Base-by-base conservation (phyloP, 2,888 invertebrate species). In the Minunthozetes semirufus region DNA sequence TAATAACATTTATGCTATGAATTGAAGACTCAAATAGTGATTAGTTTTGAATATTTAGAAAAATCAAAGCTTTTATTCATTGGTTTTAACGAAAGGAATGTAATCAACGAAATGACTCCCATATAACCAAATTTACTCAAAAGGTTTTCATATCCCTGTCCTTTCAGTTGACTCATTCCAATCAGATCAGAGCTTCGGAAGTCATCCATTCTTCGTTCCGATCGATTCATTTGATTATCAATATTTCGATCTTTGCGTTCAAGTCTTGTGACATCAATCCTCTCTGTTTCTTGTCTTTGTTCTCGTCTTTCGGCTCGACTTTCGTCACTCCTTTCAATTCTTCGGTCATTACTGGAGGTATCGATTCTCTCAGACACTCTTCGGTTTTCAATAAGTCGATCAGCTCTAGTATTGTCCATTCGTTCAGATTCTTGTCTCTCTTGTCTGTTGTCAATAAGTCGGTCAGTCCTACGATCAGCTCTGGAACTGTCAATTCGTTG, bases 11-110 rank as follows among this genome's bases (percentile, higher is more conserved):
- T 11, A 22, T 19, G 27, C 22, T 29, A 25, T 61, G 8, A 27
- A 29, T 61, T 29, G 5, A 29, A 61, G 17, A 27, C 25, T 63
- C 29, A 63, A 63, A 63, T 63, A 68, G 68, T 19, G 3, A 68
- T 68, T 33, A 68, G 46, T 68, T 68, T 68, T 11, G 68, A 38
- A 22, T 42, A 46, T 22, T 42, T 68, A 19, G 68, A 46, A 46
- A 4, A 68, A 68, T 68, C 46, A n/a, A 42, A 68, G 9, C 68
- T 42, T 68, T 68, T 68, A 68, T 22, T 42, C 11, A 46, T 9
- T 19, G 6, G 38, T 22, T 46, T 68, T 6, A 68, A n/a, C 8
- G 68, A 13, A 1, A 68, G 68, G 11, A 42, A 19, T 68, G 42
- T 22, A 22, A 68, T 1, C 42, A 42, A 22, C 13, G 68, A 68